A percentile compares a stretch with the other conserved stretches of the same genome.
phyloP scores from a whole-genome alignment of 2,113 vertebrate species.

The Merops nubicus region DNA sequence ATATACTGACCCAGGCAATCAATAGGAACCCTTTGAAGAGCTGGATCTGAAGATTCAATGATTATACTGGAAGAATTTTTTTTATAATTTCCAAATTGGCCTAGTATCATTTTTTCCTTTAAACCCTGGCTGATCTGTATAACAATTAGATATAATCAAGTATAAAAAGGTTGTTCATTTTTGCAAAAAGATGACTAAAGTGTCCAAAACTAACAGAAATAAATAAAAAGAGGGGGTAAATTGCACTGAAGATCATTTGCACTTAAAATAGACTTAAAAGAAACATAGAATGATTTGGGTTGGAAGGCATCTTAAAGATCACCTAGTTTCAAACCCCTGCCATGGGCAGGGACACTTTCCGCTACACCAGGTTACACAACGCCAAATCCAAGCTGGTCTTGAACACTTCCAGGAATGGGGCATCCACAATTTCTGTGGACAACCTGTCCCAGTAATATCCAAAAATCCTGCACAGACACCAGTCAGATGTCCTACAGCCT shows the following conservation, averaged over 20 bases:
- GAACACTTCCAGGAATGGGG: too few relatives aligned
- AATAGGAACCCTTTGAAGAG: background rate
- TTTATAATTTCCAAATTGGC: background rate
- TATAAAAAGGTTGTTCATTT: background rate
- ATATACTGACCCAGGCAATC: background rate
- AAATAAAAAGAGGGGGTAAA: background rate
- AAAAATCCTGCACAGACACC: background rate
- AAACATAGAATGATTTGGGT: too few relatives aligned
- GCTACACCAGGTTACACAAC: too few relatives aligned
- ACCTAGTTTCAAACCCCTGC: too few relatives aligned
- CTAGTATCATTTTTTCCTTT: background rate
- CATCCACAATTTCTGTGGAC: too few relatives aligned
- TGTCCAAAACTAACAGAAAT: background rate
- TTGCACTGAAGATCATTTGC: background rate
- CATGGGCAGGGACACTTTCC: too few relatives aligned
- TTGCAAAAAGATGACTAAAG: background rate
- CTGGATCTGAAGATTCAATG: background rate
- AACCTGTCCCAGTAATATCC: too few relatives aligned
- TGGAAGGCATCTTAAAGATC: too few relatives aligned
- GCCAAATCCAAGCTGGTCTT: too few relatives aligned
- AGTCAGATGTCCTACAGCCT: background rate
- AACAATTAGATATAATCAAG: background rate
- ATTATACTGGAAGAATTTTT: background rate
- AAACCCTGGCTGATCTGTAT: background rate
- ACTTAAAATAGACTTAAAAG: background rate